phyloP scores from a whole-genome alignment of 2,797 vertebrate species.

The Paratrypauchen microcephalus region DNA sequence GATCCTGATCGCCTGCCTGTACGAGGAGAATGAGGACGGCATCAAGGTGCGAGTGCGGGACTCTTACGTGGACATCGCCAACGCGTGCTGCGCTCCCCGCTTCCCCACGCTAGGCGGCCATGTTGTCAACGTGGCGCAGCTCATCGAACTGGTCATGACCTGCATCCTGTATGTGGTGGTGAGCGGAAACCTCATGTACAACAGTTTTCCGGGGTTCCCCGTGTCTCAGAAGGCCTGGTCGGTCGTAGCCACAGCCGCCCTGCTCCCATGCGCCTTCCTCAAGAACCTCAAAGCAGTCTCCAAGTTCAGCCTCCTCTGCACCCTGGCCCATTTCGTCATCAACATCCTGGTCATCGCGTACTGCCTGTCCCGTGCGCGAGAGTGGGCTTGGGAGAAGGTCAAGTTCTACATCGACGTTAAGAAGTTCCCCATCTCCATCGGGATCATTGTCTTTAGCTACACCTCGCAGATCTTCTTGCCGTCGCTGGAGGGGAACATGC shows the following conservation, averaged over 20 bases:
- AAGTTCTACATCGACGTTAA: slow-evolving; percentile 97
- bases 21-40: slow-evolving; percentile 94
- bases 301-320: slow-evolving; percentile 93
- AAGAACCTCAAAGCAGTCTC: slow-evolving; percentile 95
- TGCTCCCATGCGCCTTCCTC: slow-evolving; percentile 92
- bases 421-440: slow-evolving; percentile 95
- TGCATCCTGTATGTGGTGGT: slow-evolving; percentile 96
- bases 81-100: slow-evolving; percentile 90
- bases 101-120: slow-evolving; percentile 89
- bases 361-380: slow-evolving; percentile 89
- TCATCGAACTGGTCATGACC: slow-evolving; percentile 96
- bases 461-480: slow-evolving; percentile 97
- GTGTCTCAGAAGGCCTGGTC: slow-evolving; percentile 96
- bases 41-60: slow-evolving; percentile 89
- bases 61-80: slow-evolving; percentile 94
- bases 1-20: slow-evolving; percentile 93
- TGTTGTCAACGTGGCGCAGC: slow-evolving; percentile 93
- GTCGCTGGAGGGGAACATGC: slow-evolving; percentile 95
- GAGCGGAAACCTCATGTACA: slow-evolving; percentile 94
- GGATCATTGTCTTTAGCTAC: slow-evolving; percentile 97
- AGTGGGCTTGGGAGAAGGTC: slow-evolving; percentile 97
- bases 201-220: slow-evolving; percentile 89
- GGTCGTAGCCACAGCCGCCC: slow-evolving; percentile 86
- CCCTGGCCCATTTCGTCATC: slow-evolving; percentile 90
- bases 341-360: slow-evolving; percentile 92